Evolutionary conservation across 2,888 invertebrate genomes (phyloP), one percentile per base, ranked within the genome.

Genomic region (Drosophila planitibia): DNA sequence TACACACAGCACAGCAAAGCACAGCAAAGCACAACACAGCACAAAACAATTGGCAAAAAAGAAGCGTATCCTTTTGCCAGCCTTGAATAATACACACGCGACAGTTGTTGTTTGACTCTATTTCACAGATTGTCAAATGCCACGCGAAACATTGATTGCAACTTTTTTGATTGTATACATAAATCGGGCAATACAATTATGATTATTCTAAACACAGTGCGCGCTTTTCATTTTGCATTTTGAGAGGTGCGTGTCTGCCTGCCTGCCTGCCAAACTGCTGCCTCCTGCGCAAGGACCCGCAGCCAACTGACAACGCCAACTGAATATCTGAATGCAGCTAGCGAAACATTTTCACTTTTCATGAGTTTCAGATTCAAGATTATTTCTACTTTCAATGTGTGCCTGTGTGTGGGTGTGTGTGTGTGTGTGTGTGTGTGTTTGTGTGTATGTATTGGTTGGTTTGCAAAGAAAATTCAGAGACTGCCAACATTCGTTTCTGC

Each of bases 281-380:
- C 79, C 82, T 84, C 87, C 87, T 81, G 82, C 82, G 88, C 85
- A 89, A 85, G 85, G 85, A 85, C 85, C 85, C 90, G 90, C 91
- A 89, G 85, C 82, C 82, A 87, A 85, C 89, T 85, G 82, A 90
- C 70, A 82, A 57, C 70, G 83, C 79, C 79, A 89, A 85, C 91
- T 85, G 88, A 86, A 81, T 82, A 70, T 88, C 67, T 72, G 88
- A 84, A 82, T 84, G 83, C 83, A 84, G 88, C 90, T 82, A 85
- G 82, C 82, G 63, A 65, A 75, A 78, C 82, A 91, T 89, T 85
- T 85, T 85, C 85, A 85, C 85, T 85, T 85, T 82, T 89, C 91
- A 89, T 83, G 85, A 70, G 81, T 22, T 89, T 89, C 67, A 79
- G 83, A 80, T 79, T 87, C 79, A 87, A 89, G 87, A 77, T 89